Percentiles rank a stretch among this genome's conserved stretches.
phyloP scores from a whole-genome alignment of 2,888 invertebrate genomes.

The Drosophila algonquin region DNA sequence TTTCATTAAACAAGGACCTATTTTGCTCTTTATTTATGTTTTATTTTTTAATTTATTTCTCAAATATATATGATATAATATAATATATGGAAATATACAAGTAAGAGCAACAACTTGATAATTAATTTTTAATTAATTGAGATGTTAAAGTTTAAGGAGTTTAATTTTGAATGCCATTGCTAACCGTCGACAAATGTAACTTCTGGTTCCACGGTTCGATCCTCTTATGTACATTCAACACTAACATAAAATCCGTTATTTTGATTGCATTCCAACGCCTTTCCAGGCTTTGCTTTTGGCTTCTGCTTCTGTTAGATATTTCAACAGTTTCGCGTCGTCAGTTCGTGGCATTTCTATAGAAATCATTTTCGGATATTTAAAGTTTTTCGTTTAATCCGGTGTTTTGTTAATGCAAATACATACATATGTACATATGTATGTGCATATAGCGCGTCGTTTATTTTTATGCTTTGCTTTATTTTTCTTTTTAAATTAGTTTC shows the following conservation, averaged over 20 bases:
- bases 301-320: background rate
- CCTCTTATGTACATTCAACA: background rate
- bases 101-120: background rate
- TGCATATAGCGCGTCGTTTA: conserved; percentile 20
- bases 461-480: conserved; percentile 43
- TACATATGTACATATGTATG: conserved; percentile 16
- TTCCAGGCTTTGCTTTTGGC: conserved; percentile 31
- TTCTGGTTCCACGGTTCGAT: background rate
- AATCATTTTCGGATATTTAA: conserved; percentile 2
- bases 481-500: conserved; percentile 70
- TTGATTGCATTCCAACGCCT: background rate
- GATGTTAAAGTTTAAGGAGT: background rate
- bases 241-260: conserved; percentile 9
- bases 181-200: background rate
- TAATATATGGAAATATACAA: too few species aligned
- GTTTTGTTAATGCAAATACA: conserved; percentile 19
- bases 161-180: background rate
- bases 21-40: too few species aligned
- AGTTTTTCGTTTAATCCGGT: conserved; percentile 43
- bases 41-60: too few species aligned
- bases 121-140: background rate
- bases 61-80: too few species aligned
- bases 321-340: conserved; percentile 4
- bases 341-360: background rate
- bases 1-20: too few species aligned